Evolutionary conservation across 2,888 invertebrate species (phyloP), one percentile per base, ranked within the genome.

Genomic region (Cyrtodaria siliqua): DNA sequence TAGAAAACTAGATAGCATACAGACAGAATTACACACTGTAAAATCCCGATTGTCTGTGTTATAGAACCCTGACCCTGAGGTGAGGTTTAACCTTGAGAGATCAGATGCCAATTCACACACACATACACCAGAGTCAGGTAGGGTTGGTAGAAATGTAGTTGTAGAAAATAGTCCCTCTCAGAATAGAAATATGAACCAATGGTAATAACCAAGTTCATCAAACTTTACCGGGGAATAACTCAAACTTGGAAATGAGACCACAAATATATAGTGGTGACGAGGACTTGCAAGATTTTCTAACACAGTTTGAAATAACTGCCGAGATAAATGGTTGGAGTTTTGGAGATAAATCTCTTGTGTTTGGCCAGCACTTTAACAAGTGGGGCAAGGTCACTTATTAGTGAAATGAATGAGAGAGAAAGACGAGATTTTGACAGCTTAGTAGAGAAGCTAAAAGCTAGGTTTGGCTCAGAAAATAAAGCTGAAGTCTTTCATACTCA

Each of bases 271-370:
- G 76, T 60, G 79, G 83, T 16, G 29, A 23, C n/a, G 55, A 50
- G 20, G 81, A 81, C 33, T 18, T 76, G 14, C 68, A 67, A 40
- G 83, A 81, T 24, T 83, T 76, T 47, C 38, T 81, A 1, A 57
- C 71, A 6, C 83, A 79, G 18, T 83, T 77, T 60, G 52, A 82
- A 23, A 74, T 79, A 16, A n/a, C 77, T 6, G 29, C 76, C 20
- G 81, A 77, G n/a, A 55, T 83, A 42, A 81, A 83, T 62, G 23
- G 96, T 95, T 95, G 88, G 53, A 82, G 69, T 29, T 64, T 59
- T 63, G 16, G 53, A 12, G 44, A 33, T 9, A 78, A 79, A 63
- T 29, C 75, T n/a, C 47, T n/a, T 82, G 12, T 56, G 70, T 42
- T 50, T 82, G 12, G 84, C 82, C 14, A 69, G 69, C 47, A 62